Evolutionary conservation across 2,113 vertebrate species (phyloP), one percentile per base, ranked within the genome.

Genomic region (Hydrochoerus hydrochaeris): DNA sequence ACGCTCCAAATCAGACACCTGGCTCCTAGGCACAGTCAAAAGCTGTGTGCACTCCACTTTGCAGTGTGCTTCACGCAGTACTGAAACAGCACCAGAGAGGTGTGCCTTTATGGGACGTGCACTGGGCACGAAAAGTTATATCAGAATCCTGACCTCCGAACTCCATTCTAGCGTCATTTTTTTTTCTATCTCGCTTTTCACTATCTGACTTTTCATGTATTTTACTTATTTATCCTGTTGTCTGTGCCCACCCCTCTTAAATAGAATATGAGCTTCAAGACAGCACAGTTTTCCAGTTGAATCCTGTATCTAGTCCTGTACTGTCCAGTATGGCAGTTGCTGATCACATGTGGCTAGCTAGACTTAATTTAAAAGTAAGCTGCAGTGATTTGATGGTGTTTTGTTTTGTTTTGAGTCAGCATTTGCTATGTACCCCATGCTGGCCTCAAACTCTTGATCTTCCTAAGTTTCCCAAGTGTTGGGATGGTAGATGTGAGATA

Each of bases 1-100:
- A 63, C 77, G 30, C 4, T 91, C 82, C 58, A 85, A 94, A 92
- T 87, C 94, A 96, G 94, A 95, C 30, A 83, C 71, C 82, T 82
- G 49, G 94, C 54, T 96, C 63, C 78, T 41, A 75, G 67, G 94
- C 82, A n/a, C 83, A 82, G 90, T 94, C 8, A 81, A 69, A 95
- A 63, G 28, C 65, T 16, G 9, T 38, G 54, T 38, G 20, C 52
- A 80, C 90, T 86, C 58, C 28, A 86, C 62, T 65, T 81, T 20
- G 54, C 19, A 44, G 83, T 83, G 91, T 81, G 54, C 71, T 94
- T 65, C 73, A 17, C 20, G 26, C 3, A 30, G 26, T 7, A 46
- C 69, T 93, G 65, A 88, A 94, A 90, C 63, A 63, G 89, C 97
- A 41, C 10, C 32, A 49, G 63, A 80, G 92, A 67, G 9, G 17